These are phyloP conservation scores for Poecilia picta DNA, from an alignment of 2,797 vertebrate genomes.

Conservation along the genomic window DNA sequence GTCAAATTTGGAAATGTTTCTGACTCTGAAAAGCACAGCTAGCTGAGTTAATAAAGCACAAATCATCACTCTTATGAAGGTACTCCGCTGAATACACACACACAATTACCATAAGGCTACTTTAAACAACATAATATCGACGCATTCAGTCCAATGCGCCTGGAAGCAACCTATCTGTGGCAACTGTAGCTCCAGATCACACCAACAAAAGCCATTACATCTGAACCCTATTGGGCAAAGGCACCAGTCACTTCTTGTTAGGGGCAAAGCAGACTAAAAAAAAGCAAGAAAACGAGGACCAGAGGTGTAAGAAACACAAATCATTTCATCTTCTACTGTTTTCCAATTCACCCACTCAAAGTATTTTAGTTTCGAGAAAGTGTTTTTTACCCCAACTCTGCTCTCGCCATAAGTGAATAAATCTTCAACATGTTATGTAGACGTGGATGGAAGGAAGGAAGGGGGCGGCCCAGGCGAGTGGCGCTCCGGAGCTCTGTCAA, in stretches of 20 bases:
- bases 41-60: background rate
- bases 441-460: conserved; percentile 24
- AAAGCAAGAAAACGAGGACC: conserved; percentile 4
- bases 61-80: background rate
- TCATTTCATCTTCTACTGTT: conserved; percentile 2
- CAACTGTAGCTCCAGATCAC: background rate
- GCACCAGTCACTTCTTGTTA: background rate
- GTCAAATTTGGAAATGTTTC: background rate
- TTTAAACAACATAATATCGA: background rate
- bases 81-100: background rate
- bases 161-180: background rate
- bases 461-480: conserved; percentile 30
- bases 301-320: conserved; percentile 21
- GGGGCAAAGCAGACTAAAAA: conserved; percentile 26
- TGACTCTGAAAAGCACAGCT: background rate
- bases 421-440: conserved; percentile 25
- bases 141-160: background rate
- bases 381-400: conserved; percentile 24
- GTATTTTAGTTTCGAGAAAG: conserved; percentile 41
- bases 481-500: conserved; percentile 65
- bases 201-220: conserved; percentile 44
- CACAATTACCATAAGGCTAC: background rate
- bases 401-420: conserved; percentile 11
- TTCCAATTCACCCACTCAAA: conserved; percentile 10
- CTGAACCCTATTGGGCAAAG: conserved; percentile 18